These are phyloP conservation scores for Syndactyla subalaris DNA, from an alignment of 2,797 vertebrate species.

Conservation along the genomic window DNA sequence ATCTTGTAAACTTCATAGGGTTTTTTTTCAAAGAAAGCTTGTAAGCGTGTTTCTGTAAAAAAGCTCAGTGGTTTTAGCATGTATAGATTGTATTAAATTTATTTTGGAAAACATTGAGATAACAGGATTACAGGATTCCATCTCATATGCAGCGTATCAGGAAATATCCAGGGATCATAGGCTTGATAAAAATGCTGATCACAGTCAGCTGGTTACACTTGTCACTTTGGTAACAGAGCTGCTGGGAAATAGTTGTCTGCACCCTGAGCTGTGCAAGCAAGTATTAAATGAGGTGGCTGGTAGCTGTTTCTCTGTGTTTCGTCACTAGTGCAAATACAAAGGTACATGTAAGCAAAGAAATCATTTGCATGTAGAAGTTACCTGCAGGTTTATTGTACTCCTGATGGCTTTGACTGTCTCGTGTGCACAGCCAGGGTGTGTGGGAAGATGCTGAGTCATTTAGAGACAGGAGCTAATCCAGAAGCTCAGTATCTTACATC, in stretches of 20 bases:
- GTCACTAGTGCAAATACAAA: background rate
- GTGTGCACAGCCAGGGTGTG: accelerated
- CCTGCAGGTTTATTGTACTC: background rate
- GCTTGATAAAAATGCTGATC: slow-evolving; percentile 61
- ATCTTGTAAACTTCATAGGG: background rate
- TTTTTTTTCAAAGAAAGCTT: background rate
- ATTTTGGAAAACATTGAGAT: background rate
- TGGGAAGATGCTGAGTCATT: background rate
- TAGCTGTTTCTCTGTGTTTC: slow-evolving; percentile 15
- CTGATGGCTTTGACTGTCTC: background rate
- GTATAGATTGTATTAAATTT: slow-evolving; percentile 40
- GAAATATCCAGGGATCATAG: slow-evolving; percentile 27
- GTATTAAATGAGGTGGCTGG: background rate
- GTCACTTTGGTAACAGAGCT: slow-evolving; percentile 63
- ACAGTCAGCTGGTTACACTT: slow-evolving; percentile 51
- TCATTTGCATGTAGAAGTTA: background rate
- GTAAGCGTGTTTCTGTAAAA: slow-evolving; percentile 29
- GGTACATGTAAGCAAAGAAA: background rate
- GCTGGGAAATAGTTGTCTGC: slow-evolving; percentile 12
- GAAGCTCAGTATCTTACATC: background rate
- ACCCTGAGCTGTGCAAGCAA: background rate
- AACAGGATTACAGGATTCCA: slow-evolving; percentile 35
- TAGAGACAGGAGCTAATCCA: background rate
- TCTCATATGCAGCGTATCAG: background rate
- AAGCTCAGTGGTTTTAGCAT: background rate